A percentile compares a stretch with the other conserved stretches of the same genome.
Evolutionary conservation across 2,113 vertebrate species (phyloP).

Genomic region (Entomyzon cyanotis): DNA sequence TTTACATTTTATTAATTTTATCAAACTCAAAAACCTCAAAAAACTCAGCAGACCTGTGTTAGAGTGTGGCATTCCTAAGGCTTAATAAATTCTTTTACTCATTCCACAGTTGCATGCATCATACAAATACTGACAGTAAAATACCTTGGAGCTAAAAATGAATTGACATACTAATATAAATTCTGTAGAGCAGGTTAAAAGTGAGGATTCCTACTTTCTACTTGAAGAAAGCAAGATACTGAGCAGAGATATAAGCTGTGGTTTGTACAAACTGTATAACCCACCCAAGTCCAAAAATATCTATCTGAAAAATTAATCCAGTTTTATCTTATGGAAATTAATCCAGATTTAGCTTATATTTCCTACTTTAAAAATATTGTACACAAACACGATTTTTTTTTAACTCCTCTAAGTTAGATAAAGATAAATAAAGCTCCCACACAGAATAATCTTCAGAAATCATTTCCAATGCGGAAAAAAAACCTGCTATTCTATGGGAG

Average conservation of each 20-base stretch:
- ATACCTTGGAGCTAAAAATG: background rate
- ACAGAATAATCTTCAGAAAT: background rate
- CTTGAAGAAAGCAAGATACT: background rate
- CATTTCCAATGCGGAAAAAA: background rate
- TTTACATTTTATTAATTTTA: background rate
- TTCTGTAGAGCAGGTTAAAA: background rate
- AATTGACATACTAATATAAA: background rate
- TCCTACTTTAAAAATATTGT: background rate
- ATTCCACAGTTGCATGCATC: background rate
- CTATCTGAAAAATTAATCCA: conserved; percentile 16
- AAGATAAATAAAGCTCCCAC: background rate
- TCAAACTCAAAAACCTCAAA: background rate
- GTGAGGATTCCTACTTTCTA: background rate
- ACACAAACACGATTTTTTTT: background rate
- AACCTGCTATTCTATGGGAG: too few species aligned
- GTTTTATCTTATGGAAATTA: background rate
- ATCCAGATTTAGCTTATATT: background rate
- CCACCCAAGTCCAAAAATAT: background rate
- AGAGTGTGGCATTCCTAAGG: background rate
- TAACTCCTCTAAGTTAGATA: background rate
- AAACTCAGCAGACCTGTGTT: background rate
- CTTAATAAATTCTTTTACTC: background rate
- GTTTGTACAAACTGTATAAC: background rate
- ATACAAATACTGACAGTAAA: background rate
- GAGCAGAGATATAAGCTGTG: background rate